These are phyloP conservation scores for Tenthredo amoena DNA, from an alignment of 2,888 invertebrate species.

Conservation along the genomic window DNA sequence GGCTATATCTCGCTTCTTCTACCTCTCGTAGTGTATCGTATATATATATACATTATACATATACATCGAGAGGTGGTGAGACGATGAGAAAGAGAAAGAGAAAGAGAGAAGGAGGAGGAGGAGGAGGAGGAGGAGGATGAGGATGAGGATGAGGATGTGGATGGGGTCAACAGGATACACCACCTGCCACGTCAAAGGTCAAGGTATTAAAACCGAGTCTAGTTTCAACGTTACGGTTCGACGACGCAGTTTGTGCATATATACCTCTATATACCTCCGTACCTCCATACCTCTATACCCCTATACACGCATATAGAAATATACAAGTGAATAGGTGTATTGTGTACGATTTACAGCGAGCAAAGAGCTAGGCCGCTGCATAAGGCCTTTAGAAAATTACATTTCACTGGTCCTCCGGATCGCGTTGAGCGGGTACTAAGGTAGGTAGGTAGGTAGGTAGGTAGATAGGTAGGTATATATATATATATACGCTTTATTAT, in stretches of 20 bases:
- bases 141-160: neutral
- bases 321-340: neutral
- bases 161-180: slow-evolving; percentile 62
- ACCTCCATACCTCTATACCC: too few species aligned
- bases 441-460: too few species aligned
- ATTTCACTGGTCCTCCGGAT: slow-evolving; percentile 9
- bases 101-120: neutral
- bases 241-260: slow-evolving; percentile 20
- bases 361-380: neutral
- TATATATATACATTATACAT: neutral
- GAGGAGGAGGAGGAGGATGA: neutral
- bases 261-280: neutral
- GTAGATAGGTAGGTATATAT: too few species aligned
- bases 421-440: too few species aligned
- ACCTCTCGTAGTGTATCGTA: neutral
- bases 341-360: neutral
- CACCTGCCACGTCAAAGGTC: slow-evolving; percentile 62
- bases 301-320: neutral
- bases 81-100: slow-evolving; percentile 45
- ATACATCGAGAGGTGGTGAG: slow-evolving; percentile 38
- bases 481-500: slow-evolving; percentile 58
- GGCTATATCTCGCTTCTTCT: slow-evolving; percentile 53
- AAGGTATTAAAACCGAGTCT: slow-evolving; percentile 59
- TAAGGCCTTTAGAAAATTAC: slow-evolving; percentile 8
- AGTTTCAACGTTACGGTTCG: slow-evolving; percentile 48